Conservation (phyloP, 1,140 invertebrate species). For the Forficula auricularia region DNA sequence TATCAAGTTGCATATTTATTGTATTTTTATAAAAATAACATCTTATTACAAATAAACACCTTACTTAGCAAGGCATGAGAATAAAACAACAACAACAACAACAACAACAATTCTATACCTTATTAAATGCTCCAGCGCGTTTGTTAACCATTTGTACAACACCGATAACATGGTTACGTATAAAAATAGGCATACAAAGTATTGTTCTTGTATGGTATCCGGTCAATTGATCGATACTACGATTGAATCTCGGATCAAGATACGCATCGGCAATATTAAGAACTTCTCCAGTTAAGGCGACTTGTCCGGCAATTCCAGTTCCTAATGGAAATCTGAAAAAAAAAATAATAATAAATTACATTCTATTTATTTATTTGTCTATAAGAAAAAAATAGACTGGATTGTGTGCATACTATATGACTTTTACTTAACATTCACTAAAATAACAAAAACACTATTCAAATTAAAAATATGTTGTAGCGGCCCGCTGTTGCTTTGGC, state of each 20-base stretch:
- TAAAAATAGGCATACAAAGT: slow-evolving; percentile 73
- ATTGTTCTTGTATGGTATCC: slow-evolving; percentile 60
- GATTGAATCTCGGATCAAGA: slow-evolving; percentile 60
- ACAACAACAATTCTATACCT: slow-evolving; percentile 24
- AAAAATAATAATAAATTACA: background rate
- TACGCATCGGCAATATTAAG: slow-evolving; percentile 67
- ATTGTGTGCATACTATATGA: background rate
- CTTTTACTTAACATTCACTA: too few relatives aligned
- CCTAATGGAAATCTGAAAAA: slow-evolving; percentile 31
- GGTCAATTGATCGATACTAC: slow-evolving; percentile 53
- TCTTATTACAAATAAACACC: too few relatives aligned
- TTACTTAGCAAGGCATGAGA: too few relatives aligned
- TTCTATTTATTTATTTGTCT: background rate
- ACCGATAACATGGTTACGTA: slow-evolving; percentile 52
- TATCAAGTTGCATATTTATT: too few relatives aligned
- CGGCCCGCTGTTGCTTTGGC: too few relatives aligned
- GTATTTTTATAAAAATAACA: too few relatives aligned
- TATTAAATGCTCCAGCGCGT: slow-evolving; percentile 44
- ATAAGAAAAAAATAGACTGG: background rate
- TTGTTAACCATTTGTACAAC: slow-evolving; percentile 84
- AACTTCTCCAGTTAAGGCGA: slow-evolving; percentile 55
- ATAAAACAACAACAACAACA: too few relatives aligned
- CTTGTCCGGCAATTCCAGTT: slow-evolving; percentile 45
- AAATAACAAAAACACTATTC: too few relatives aligned
- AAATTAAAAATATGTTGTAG: too few relatives aligned